Base-by-base conservation (phyloP, 2,113 vertebrate genomes). In the Python bivittatus region DNA sequence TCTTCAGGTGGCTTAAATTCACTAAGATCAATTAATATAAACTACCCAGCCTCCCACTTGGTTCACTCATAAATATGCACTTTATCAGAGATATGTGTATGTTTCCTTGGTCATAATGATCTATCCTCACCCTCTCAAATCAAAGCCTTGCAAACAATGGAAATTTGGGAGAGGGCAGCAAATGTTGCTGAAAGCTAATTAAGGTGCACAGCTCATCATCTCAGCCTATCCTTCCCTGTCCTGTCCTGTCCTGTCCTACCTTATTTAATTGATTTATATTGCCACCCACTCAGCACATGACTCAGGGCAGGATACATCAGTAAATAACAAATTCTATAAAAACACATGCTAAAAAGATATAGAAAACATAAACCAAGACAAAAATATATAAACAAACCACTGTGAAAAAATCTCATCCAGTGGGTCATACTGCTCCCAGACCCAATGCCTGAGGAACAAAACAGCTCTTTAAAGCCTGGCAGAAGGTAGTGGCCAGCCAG, bases 81-180 rank as follows among this genome's bases (percentile, higher is more conserved):
- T 95, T 96, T 97, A 97, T 97, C 98, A 98, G 97, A 97, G 84
- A 68, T 33, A 52, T 86, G 90, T 86, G 60, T 86, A 42, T 64
- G 92, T 93, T 92, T 95, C 95, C 97, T 94, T 94, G 98, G 98
- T 98, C 98, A 98, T 98, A 98, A 97, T 96, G 98, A 98, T 97
- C 97, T 97, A 94, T 97, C 97, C 94, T 92, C 93, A 95, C 94
- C 95, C 96, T 94, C 92, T 95, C 95, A 95, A 96, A 96, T 91
- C 84, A 93, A 95, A 96, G 87, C 93, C 95, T 88, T 33, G n/a
- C 92, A 92, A 87, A 93, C 94, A 88, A 15, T 85, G 93, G 91
- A 95, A 95, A 33, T 88, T 4, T 2, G 95, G 92, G 90, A 86
- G 95, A 92, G 23, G 88, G 44, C 52, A 56, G 13, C 42, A 91